Conservation (phyloP, 1,140 invertebrate species). For the Papilio glaucus region DNA sequence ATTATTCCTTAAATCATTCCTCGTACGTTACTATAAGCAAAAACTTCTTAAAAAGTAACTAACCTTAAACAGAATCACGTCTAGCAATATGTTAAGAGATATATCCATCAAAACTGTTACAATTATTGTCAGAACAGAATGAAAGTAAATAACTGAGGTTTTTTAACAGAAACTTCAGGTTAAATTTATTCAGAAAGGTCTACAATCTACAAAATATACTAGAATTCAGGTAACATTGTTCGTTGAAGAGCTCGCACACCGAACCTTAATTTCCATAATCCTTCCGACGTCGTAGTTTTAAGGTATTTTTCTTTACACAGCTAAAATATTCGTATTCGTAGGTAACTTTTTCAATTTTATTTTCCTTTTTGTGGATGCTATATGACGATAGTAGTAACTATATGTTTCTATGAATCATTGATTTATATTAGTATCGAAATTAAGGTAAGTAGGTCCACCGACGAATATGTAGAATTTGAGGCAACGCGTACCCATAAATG, state of each 20-base stretch:
- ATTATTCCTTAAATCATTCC: too few species aligned
- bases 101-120: not conserved
- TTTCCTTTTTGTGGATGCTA: not conserved
- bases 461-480: too few species aligned
- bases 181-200: conserved; percentile 17
- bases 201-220: conserved; percentile 19
- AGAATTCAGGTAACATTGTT: conserved; percentile 17
- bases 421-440: not conserved
- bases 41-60: too few species aligned
- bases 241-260: conserved; percentile 10
- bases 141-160: not conserved
- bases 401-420: not conserved
- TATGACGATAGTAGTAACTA: not conserved
- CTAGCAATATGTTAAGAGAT: not conserved
- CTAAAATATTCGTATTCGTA: not conserved
- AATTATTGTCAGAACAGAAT: not conserved
- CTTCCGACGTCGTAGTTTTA: conserved; percentile 5
- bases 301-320: conserved; percentile 12
- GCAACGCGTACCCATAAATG: too few species aligned
- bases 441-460: too few species aligned
- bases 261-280: conserved; percentile 21
- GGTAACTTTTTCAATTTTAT: conserved; percentile 5
- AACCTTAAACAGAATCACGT: too few species aligned
- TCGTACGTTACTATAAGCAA: too few species aligned
- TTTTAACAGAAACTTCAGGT: conserved; percentile 4